Conservation (phyloP, 2,113 vertebrate genomes). For the Pandion haliaetus region DNA sequence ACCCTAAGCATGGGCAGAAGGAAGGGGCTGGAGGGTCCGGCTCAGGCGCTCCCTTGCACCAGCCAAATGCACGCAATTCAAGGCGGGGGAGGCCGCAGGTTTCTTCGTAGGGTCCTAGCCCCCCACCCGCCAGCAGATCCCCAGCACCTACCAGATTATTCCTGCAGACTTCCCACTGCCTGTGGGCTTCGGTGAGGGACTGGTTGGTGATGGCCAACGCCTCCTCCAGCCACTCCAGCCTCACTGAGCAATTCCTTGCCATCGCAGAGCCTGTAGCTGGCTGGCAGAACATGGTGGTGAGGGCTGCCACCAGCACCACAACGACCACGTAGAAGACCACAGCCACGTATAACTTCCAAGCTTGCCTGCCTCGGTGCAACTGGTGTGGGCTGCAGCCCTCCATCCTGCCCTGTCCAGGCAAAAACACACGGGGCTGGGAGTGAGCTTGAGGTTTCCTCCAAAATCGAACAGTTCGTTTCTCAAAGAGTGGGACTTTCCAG, state of each 20-base stretch:
- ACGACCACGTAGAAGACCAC: accelerated
- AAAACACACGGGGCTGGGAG: accelerated
- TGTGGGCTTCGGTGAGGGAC: accelerated
- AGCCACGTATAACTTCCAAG: accelerated
- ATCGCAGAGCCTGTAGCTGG: accelerated
- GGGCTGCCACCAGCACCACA: accelerated
- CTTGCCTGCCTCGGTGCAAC: accelerated
- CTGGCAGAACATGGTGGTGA: neutral
- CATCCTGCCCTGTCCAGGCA: accelerated
- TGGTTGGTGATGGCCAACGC: accelerated
- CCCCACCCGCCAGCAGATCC: neutral
- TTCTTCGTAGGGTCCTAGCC: accelerated
- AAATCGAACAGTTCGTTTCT: accelerated
- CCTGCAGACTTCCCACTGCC: neutral
- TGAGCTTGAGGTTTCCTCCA: accelerated
- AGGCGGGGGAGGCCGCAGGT: too few species aligned
- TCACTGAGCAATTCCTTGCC: accelerated
- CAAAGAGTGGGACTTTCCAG: accelerated
- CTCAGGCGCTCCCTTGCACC: accelerated
- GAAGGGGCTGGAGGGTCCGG: neutral
- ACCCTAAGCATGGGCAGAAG: neutral
- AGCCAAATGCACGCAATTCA: accelerated
- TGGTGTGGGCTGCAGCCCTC: accelerated
- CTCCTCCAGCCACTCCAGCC: neutral
- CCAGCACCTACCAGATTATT: neutral